A percentile compares a stretch with the other conserved stretches of the same genome.
Conservation (phyloP, 1,140 invertebrate species). For the Drosophila nebulosa region DNA sequence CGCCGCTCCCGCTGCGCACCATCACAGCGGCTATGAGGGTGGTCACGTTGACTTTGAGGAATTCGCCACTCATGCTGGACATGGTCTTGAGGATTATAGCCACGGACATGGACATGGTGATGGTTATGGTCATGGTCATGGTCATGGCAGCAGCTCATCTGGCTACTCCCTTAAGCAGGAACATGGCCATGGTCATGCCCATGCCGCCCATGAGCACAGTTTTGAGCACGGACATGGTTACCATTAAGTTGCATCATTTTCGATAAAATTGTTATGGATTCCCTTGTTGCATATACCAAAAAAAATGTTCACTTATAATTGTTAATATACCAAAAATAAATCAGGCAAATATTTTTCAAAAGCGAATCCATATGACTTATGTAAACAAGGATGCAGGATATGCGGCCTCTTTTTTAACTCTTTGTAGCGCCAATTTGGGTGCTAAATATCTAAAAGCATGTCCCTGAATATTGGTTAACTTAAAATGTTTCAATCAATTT, state of each 20-base stretch:
- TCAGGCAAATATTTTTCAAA: conserved; percentile 56
- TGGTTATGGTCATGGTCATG: conserved; percentile 23
- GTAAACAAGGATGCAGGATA: no score
- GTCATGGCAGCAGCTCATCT: conserved; percentile 31
- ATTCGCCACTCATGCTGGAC: conserved; percentile 35
- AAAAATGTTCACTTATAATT: conserved; percentile 30
- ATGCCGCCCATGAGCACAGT: conserved; percentile 36
- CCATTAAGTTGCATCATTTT: conserved; percentile 29
- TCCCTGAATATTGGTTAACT: neutral
- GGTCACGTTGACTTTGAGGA: conserved; percentile 61
- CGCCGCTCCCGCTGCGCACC: conserved; percentile 66
- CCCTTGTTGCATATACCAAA: conserved; percentile 35
- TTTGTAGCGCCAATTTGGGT: no score
- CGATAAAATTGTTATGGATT: conserved; percentile 11
- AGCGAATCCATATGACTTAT: conserved; percentile 16
- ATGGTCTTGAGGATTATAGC: conserved; percentile 36
- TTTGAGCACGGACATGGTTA: conserved; percentile 41
- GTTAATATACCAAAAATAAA: conserved; percentile 58
- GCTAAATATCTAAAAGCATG: neutral
- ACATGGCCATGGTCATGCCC: conserved; percentile 35
- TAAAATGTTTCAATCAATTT: neutral
- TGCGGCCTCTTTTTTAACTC: no score
- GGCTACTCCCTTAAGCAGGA: conserved; percentile 41
- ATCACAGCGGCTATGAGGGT: conserved; percentile 60
- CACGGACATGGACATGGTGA: conserved; percentile 41